Percentiles rank a stretch among this genome's conserved stretches.
Conservation (phyloP, 2,888 invertebrate species). For the Camptogramma bilineatum region DNA sequence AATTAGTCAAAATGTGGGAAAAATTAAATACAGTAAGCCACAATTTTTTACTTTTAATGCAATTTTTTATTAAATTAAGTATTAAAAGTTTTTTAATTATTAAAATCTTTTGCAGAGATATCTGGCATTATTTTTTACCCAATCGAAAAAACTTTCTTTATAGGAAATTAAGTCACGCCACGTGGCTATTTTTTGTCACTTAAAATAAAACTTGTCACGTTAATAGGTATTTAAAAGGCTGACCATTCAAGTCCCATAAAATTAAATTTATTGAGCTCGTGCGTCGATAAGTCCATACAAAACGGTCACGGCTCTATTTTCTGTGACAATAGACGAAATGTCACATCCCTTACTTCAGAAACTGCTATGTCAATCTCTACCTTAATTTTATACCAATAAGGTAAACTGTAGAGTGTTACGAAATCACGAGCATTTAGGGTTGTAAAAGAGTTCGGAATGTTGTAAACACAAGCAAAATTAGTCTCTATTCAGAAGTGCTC, state of each 20-base stretch:
- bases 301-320: constrained; percentile 50
- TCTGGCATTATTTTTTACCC: background rate
- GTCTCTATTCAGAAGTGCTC: background rate
- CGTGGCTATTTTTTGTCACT: constrained; percentile 22
- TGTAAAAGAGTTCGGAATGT: constrained; percentile 21
- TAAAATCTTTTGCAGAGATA: too few relatives aligned
- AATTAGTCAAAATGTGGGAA: constrained; percentile 26
- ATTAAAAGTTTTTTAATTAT: too few relatives aligned
- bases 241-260: constrained; percentile 72
- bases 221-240: constrained; percentile 55
- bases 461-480: constrained; percentile 6
- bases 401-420: constrained; percentile 1
- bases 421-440: constrained; percentile 10
- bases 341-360: constrained; percentile 45
- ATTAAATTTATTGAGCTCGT: constrained; percentile 77
- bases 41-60: background rate
- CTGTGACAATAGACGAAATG: constrained; percentile 51
- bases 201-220: constrained; percentile 50
- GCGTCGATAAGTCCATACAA: constrained; percentile 63
- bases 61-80: background rate
- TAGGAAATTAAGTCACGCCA: constrained; percentile 2
- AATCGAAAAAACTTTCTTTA: background rate
- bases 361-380: constrained; percentile 7
- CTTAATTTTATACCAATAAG: background rate
- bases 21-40: constrained; percentile 8